Evolutionary conservation across 2,888 invertebrate genomes (phyloP).

Genomic region (Agonopterix subpropinquella): DNA sequence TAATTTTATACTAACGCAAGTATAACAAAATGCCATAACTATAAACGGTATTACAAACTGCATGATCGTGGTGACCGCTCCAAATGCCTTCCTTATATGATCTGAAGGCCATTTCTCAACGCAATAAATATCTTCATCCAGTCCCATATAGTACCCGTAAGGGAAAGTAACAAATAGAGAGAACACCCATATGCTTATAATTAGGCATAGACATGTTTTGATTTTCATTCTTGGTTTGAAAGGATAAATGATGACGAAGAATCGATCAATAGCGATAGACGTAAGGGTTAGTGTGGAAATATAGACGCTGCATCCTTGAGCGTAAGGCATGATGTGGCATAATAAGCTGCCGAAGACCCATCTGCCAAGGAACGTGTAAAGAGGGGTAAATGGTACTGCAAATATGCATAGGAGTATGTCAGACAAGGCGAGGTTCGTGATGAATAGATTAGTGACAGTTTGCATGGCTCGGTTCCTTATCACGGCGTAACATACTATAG

Average conservation of each 20-base stretch:
- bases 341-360: constrained; percentile 91
- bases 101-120: constrained; percentile 89
- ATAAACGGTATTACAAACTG: constrained; percentile 92
- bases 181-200: constrained; percentile 88
- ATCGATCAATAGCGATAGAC: constrained; percentile 94
- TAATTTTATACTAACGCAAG: constrained; percentile 85
- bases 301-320: constrained; percentile 91
- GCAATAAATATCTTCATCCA: constrained; percentile 73
- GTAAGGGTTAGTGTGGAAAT: constrained; percentile 93
- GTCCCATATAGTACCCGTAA: constrained; percentile 87
- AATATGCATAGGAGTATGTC: constrained; percentile 90
- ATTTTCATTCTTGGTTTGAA: constrained; percentile 89
- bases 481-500: constrained; percentile 91
- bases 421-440: constrained; percentile 91
- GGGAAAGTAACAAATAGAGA: constrained; percentile 88
- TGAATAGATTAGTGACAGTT: constrained; percentile 94
- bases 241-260: constrained; percentile 92
- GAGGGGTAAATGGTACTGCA: constrained; percentile 92
- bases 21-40: constrained; percentile 91
- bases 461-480: constrained; percentile 91
- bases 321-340: constrained; percentile 91
- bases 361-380: constrained; percentile 87
- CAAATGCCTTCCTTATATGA: constrained; percentile 82
- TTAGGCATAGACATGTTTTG: constrained; percentile 83
- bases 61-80: constrained; percentile 85